phyloP scores from a whole-genome alignment of 64 coral and sea anemone species.

The Dendrophyllia cribrosa region DNA sequence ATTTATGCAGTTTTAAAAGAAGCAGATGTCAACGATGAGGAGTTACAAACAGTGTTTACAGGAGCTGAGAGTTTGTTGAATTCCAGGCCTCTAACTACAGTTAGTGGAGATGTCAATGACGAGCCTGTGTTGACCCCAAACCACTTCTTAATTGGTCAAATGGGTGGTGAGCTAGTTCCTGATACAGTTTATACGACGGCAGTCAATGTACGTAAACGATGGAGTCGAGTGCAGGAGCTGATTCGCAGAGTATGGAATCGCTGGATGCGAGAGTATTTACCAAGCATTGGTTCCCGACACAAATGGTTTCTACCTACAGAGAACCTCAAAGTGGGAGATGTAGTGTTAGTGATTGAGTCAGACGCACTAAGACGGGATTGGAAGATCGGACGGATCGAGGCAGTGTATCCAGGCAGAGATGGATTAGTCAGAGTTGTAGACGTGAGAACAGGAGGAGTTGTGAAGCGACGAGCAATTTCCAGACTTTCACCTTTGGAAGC shows the following conservation, averaged over 20 bases:
- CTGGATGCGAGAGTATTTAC: conserved; percentile 50
- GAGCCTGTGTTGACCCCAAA: conserved; percentile 59
- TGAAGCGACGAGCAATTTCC: too few relatives aligned
- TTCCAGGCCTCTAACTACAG: conserved; percentile 50
- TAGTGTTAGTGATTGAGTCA: conserved; percentile 57
- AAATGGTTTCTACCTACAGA: too few relatives aligned
- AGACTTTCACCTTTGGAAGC: too few relatives aligned
- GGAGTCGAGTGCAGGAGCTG: conserved; percentile 49
- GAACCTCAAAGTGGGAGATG: conserved; percentile 32
- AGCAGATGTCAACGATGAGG: conserved; percentile 58
- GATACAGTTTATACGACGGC: conserved; percentile 48
- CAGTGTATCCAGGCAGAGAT: too few relatives aligned
- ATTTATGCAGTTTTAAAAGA: too few relatives aligned
- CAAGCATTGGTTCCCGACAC: conserved; percentile 36
- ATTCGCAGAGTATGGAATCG: conserved; percentile 34
- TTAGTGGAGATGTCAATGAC: conserved; percentile 31
- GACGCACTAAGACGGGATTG: too few relatives aligned
- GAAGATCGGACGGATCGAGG: too few relatives aligned
- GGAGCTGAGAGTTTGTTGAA: conserved; percentile 61
- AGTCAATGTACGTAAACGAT: too few relatives aligned
- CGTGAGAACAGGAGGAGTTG: too few relatives aligned
- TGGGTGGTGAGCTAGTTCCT: conserved; percentile 58
- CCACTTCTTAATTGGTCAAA: conserved; percentile 67
- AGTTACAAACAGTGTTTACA: conserved; percentile 56
- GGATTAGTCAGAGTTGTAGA: too few relatives aligned